phyloP scores from a whole-genome alignment of 2,113 vertebrate genomes.

The Corvus moneduloides region DNA sequence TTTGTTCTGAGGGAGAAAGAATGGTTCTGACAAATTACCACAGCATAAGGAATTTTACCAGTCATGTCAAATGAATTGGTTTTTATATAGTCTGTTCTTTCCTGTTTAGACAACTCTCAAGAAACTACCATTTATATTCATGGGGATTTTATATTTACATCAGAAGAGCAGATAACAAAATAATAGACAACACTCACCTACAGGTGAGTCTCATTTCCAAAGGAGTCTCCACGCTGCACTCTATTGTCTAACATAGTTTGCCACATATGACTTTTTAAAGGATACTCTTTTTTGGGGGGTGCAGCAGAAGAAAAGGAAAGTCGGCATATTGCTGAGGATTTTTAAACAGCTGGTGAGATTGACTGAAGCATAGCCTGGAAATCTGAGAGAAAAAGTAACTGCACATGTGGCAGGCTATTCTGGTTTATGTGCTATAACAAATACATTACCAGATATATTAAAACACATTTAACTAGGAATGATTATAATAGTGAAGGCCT shows the following conservation, averaged over 20 bases:
- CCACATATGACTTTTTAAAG: neutral
- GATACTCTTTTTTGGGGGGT: neutral
- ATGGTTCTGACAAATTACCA: neutral
- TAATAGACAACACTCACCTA: neutral
- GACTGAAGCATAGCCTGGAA: neutral
- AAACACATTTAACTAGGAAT: neutral
- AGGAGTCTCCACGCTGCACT: neutral
- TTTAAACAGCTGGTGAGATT: neutral
- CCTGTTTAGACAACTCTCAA: neutral
- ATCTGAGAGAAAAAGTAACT: neutral
- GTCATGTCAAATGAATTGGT: neutral
- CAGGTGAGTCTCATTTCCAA: neutral
- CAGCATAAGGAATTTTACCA: neutral
- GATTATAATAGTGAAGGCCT: neutral
- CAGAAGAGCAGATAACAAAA: neutral
- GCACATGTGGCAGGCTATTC: neutral
- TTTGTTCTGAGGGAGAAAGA: neutral
- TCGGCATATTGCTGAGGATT: neutral
- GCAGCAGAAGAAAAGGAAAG: neutral
- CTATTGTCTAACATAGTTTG: neutral
- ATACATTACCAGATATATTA: neutral
- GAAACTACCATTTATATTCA: constrained; percentile 8
- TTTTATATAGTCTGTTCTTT: constrained; percentile 2
- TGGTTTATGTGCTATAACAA: neutral
- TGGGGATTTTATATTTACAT: neutral